Conservation (phyloP, 2,888 invertebrate genomes). For the Hetaerina titia region DNA sequence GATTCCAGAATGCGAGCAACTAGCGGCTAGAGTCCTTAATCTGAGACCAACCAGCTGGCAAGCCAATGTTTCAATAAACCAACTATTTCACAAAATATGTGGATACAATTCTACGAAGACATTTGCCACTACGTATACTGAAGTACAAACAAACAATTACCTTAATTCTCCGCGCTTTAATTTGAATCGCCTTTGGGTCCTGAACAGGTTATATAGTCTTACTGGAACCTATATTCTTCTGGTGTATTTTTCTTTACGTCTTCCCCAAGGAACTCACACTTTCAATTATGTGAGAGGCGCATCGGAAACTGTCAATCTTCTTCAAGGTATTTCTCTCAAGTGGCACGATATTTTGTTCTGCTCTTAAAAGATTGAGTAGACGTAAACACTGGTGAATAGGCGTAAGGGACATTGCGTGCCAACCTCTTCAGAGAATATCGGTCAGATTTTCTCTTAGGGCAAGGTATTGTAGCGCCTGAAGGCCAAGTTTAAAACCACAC, state of each 20-base stretch:
- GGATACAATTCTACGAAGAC: too few relatives aligned
- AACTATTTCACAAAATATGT: too few relatives aligned
- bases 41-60: too few relatives aligned
- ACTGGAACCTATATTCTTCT: too few relatives aligned
- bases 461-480: neutral
- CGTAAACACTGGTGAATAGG: neutral
- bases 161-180: too few relatives aligned
- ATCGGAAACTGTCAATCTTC: conserved; percentile 22
- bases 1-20: too few relatives aligned
- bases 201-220: too few relatives aligned
- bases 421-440: neutral
- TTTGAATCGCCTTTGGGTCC: too few relatives aligned
- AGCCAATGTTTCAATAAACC: too few relatives aligned
- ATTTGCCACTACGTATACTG: too few relatives aligned
- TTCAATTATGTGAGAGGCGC: neutral
- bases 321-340: neutral
- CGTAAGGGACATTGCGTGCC: neutral
- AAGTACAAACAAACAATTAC: too few relatives aligned
- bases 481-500: neutral
- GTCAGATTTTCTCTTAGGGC: neutral
- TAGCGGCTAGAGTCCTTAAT: too few relatives aligned
- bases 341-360: neutral
- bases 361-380: neutral
- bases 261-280: neutral
- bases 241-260: neutral